Conservation (phyloP, 1,140 invertebrate genomes). For the Trissolcus basalis region DNA sequence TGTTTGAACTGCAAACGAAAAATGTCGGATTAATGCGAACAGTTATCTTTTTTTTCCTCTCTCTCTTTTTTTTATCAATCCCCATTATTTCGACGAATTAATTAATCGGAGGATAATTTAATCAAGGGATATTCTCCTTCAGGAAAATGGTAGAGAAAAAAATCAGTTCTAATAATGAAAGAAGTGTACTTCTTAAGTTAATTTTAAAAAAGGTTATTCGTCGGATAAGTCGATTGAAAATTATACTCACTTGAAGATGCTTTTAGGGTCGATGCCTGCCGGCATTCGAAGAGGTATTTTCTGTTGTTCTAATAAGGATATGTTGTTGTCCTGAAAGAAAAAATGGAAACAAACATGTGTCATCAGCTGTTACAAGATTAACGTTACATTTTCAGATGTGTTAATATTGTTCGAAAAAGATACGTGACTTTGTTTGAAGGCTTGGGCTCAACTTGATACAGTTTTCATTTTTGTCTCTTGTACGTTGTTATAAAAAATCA, state of each 20-base stretch:
- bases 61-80: conserved; percentile 5
- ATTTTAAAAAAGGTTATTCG: too few species aligned
- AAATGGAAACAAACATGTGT: conserved; percentile 11
- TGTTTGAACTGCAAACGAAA: conserved; percentile 41
- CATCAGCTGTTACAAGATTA: conserved; percentile 15
- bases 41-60: conserved; percentile 19
- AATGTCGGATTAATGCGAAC: conserved; percentile 20
- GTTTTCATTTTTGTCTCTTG: conserved; percentile 21
- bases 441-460: conserved; percentile 25
- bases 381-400: conserved; percentile 27
- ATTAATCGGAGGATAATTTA: neutral
- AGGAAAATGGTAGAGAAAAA: neutral
- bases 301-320: conserved; percentile 75
- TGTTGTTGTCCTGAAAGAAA: conserved; percentile 73
- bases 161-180: too few species aligned
- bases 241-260: conserved; percentile 82
- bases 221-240: too few species aligned
- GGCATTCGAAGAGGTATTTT: conserved; percentile 77
- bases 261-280: conserved; percentile 79
- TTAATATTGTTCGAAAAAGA: conserved; percentile 32
- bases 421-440: conserved; percentile 26
- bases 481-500: neutral
- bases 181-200: too few species aligned
- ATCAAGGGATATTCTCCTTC: neutral
- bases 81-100: neutral